Percentiles rank a stretch among this genome's conserved stretches.
Conservation (phyloP, 2,888 invertebrate genomes). For the Frankliniella fusca region DNA sequence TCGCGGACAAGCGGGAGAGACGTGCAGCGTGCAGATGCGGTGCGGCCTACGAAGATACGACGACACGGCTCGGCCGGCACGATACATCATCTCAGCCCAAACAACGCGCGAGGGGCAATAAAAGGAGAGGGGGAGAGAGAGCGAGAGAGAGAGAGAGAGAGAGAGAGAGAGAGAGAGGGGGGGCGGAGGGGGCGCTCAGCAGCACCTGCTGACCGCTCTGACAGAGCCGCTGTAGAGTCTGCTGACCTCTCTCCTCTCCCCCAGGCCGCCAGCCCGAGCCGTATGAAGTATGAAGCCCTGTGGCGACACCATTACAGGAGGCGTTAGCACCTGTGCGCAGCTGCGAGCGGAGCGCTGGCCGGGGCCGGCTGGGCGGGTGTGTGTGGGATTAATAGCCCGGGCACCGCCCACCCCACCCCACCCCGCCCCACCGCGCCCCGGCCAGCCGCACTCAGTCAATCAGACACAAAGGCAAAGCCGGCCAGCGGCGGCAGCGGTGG, state of each 20-base stretch:
- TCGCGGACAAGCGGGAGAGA: no score
- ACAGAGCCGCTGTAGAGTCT: background rate
- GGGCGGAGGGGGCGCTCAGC: no score
- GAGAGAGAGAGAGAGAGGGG: no score
- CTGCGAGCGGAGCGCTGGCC: background rate
- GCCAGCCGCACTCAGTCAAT: background rate
- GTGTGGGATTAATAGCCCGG: background rate
- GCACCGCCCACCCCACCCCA: no score
- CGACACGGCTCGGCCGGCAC: no score
- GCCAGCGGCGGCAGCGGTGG: no score
- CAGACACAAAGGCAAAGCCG: no score
- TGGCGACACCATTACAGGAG: background rate
- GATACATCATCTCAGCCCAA: no score
- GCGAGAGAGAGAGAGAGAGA: no score
- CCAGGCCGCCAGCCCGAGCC: background rate
- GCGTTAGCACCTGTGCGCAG: background rate
- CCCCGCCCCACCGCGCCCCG: background rate
- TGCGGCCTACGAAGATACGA: no score
- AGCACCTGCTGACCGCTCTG: background rate
- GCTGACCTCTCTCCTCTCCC: background rate
- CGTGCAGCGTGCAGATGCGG: no score
- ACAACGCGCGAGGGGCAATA: background rate
- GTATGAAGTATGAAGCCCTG: background rate
- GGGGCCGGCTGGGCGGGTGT: background rate
- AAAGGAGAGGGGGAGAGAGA: no score